Evolutionary conservation across 2,113 vertebrate genomes (phyloP), one percentile per base, ranked within the genome.

Genomic region (Colius striatus): DNA sequence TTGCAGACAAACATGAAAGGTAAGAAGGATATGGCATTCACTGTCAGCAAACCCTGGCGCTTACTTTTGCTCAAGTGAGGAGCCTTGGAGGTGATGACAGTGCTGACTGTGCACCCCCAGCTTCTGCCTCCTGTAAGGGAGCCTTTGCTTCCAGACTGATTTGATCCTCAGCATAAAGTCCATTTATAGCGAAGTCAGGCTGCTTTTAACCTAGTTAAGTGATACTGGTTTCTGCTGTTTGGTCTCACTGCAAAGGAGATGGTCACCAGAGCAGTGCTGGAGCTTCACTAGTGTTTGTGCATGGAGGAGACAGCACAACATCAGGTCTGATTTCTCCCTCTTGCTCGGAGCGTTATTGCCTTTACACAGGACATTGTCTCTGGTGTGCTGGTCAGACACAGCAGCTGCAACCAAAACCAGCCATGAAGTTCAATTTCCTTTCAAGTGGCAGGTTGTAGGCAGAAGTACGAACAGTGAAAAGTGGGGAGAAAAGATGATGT

Each of bases 401-500:
- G 55, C 50, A 47, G 29, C 34, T 36, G 70, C 77, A 82, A 4
- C 48, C 4, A 2, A 36, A 72, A 74, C 25, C 2, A 23, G 58
- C 32, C 5, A 18, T 5, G 47, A 62, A 29, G 43, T 54, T 75
- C 62, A 23, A 15, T 66, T 70, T 74, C 54, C 48, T 91, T 68
- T 53, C 54, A 76, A 76, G 34, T 7, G 0, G 3, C n/a, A 50
- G 9, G 26, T 34, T 34, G 38, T 27, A 54, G 30, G 17, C 27
- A 76, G 71, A 68, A 65, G 19, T 13, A n/a, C 78, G 36, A 53
- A 8, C 12, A 41, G 54, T 21, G 58, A 58, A 18, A 68, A 62
- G 27, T 5, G 27, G 26, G 29, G 22, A 43, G n/a, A 4, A 45
- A 25, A 34, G 36, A 34, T 70, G 45, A 10, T 0, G 0, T 23